Evolutionary conservation across 2,797 vertebrate genomes (phyloP).

Genomic region (Benthosema pterotum): DNA sequence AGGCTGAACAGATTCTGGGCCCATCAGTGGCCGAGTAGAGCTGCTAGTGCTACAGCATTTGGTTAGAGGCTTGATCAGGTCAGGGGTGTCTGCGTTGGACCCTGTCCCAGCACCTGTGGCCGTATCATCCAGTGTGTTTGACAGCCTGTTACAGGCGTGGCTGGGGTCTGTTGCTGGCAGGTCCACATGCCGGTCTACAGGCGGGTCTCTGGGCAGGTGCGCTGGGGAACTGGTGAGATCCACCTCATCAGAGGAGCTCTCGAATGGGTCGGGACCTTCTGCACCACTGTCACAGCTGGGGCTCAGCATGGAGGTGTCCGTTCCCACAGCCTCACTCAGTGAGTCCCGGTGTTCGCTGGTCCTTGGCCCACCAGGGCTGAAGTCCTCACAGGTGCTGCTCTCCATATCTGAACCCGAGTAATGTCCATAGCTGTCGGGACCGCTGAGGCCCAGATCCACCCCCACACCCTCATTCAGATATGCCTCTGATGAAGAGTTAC

Average conservation of each 20-base stretch:
- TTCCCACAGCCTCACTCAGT: constrained; percentile 67
- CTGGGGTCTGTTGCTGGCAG: constrained; percentile 24
- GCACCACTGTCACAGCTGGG: constrained; percentile 83
- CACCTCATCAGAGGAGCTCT: constrained; percentile 87
- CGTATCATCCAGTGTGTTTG: constrained; percentile 5
- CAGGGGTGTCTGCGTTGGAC: constrained; percentile 11
- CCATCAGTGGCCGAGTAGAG: constrained; percentile 61
- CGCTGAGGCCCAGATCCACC: constrained; percentile 54
- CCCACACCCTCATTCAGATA: constrained; percentile 61
- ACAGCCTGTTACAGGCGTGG: constrained; percentile 22
- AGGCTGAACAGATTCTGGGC: constrained; percentile 50
- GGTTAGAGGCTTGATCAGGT: constrained; percentile 37
- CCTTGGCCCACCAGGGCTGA: constrained; percentile 63
- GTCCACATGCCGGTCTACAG: constrained; percentile 43
- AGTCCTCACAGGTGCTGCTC: constrained; percentile 78
- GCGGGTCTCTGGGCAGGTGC: constrained; percentile 30
- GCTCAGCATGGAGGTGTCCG: constrained; percentile 78
- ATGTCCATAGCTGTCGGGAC: constrained; percentile 60
- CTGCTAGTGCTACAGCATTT: constrained; percentile 62
- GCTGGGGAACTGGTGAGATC: constrained; percentile 73
- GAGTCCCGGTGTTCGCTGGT: constrained; percentile 56
- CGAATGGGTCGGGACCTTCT: constrained; percentile 84
- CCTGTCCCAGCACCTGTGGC: not conserved
- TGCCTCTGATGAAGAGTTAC: constrained; percentile 70
- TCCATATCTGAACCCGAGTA: constrained; percentile 77